Conservation (phyloP, 53 echinoderm and acorn worm genomes). For the Hippasteria phrygiana region DNA sequence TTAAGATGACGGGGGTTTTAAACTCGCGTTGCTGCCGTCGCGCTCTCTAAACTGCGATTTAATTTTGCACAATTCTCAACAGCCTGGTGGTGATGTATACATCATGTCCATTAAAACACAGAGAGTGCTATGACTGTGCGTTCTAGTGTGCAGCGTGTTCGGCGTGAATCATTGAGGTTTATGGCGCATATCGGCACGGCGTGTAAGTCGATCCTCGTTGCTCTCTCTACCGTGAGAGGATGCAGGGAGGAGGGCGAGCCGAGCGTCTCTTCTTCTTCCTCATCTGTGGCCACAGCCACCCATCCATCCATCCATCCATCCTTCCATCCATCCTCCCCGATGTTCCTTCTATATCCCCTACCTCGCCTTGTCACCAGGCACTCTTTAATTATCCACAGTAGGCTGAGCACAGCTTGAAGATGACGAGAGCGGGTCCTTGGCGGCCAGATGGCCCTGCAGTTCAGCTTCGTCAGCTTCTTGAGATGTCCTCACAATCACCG, state of each 20-base stretch:
- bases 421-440: slow-evolving; percentile 52
- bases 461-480: slow-evolving; percentile 62
- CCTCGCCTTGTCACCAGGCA: slow-evolving; percentile 53
- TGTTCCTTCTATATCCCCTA: neutral
- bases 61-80: slow-evolving; percentile 3
- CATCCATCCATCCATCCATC: slow-evolving; percentile 6
- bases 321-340: slow-evolving; percentile 1
- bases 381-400: slow-evolving; percentile 64
- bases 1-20: slow-evolving; percentile 13
- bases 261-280: neutral
- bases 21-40: neutral
- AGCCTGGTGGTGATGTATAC: neutral
- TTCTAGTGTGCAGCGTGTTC: neutral
- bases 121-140: neutral
- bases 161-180: slow-evolving; percentile 59
- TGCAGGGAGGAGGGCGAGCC: neutral
- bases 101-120: slow-evolving; percentile 38
- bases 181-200: slow-evolving; percentile 36
- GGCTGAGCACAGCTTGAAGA: slow-evolving; percentile 60
- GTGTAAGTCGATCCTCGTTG: slow-evolving; percentile 41
- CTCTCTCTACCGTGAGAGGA: slow-evolving; percentile 25
- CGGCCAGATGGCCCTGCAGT: slow-evolving; percentile 55
- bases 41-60: slow-evolving; percentile 41
- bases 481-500: slow-evolving; percentile 25
- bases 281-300: neutral